Percentiles rank a stretch among this genome's conserved stretches.
Conservation (phyloP, 30 jellyfish, hydroid and myxozoan species). For the Chironex yamaguchii region DNA sequence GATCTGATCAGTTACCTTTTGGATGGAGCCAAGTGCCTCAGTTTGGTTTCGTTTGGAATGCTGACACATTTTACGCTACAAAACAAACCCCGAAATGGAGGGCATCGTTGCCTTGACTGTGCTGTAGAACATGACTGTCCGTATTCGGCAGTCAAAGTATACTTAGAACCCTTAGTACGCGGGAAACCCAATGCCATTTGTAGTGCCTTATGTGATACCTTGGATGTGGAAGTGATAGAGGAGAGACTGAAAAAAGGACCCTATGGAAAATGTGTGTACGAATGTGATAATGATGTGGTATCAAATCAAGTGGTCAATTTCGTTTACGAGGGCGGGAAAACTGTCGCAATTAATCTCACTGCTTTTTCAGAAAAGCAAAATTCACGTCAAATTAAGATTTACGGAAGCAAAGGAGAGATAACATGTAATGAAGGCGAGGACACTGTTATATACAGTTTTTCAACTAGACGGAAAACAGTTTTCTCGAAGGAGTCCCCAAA, state of each 20-base stretch:
- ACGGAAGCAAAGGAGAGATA: slow-evolving; percentile 87
- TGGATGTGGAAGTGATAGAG: slow-evolving; percentile 70
- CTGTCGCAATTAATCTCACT: slow-evolving; percentile 77
- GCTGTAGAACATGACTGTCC: slow-evolving; percentile 80
- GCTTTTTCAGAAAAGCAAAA: slow-evolving; percentile 90
- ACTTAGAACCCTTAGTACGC: slow-evolving; percentile 59
- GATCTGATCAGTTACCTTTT: slow-evolving; percentile 79
- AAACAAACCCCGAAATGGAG: slow-evolving; percentile 78
- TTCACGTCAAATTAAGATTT: slow-evolving; percentile 65
- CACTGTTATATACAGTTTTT: slow-evolving; percentile 60
- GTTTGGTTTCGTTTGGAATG: slow-evolving; percentile 83
- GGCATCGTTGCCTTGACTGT: slow-evolving; percentile 79
- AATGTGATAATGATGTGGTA: slow-evolving; percentile 92
- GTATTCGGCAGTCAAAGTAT: slow-evolving; percentile 83
- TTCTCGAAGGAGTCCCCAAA: slow-evolving; percentile 23
- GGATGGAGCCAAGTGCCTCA: slow-evolving; percentile 67
- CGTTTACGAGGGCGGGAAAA: slow-evolving; percentile 84
- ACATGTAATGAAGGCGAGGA: slow-evolving; percentile 67
- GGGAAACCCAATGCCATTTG: slow-evolving; percentile 75
- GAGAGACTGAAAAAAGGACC: slow-evolving; percentile 79
- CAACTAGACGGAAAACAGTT: slow-evolving; percentile 24
- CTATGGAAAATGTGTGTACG: slow-evolving; percentile 91
- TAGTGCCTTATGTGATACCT: slow-evolving; percentile 53
- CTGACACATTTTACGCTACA: slow-evolving; percentile 67
- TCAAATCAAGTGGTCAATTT: slow-evolving; percentile 86